Percentiles rank a stretch among this genome's conserved stretches.
Evolutionary conservation across 2,113 vertebrate genomes (phyloP).

Genomic region (Plecotus auritus): DNA sequence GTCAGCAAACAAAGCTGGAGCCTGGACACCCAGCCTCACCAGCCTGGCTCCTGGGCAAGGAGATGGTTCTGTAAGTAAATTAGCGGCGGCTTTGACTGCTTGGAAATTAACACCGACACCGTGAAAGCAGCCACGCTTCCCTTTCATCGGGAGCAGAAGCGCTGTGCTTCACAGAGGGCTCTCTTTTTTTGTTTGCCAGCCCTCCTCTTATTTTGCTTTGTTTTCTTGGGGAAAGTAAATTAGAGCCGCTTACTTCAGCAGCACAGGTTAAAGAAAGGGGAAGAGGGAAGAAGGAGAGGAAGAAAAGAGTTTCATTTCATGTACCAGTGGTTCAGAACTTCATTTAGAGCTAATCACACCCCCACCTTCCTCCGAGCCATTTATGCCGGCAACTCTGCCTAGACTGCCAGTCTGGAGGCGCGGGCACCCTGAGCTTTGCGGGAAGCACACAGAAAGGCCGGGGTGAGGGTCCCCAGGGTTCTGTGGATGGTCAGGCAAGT

Average conservation of each 20-base stretch:
- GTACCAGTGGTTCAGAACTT: slow-evolving; percentile 83
- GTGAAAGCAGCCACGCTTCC: slow-evolving; percentile 81
- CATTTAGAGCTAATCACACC: slow-evolving; percentile 80
- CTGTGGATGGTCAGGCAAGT: neutral
- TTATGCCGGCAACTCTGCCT: slow-evolving; percentile 63
- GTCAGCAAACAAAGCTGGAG: slow-evolving; percentile 88
- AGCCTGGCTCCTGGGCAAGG: slow-evolving; percentile 77
- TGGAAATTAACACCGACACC: slow-evolving; percentile 86
- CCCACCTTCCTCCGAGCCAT: slow-evolving; percentile 65
- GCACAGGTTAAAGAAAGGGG: slow-evolving; percentile 69
- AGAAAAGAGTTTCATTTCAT: slow-evolving; percentile 78
- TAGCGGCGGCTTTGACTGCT: slow-evolving; percentile 81
- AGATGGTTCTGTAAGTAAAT: slow-evolving; percentile 85
- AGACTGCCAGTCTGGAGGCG: slow-evolving; percentile 17
- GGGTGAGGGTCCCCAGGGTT: neutral
- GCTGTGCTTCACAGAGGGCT: slow-evolving; percentile 72
- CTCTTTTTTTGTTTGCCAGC: neutral
- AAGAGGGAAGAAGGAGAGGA: slow-evolving; percentile 56
- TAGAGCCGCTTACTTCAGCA: slow-evolving; percentile 73
- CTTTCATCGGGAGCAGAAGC: slow-evolving; percentile 80
- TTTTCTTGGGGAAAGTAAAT: slow-evolving; percentile 73
- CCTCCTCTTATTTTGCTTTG: slow-evolving; percentile 63
- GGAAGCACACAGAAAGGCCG: neutral
- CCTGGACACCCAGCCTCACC: slow-evolving; percentile 80
- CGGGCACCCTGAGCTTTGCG: neutral